Percentiles rank a stretch among this genome's conserved stretches.
These are phyloP conservation scores for Silurus meridionalis DNA, from an alignment of 2,113 vertebrate species.

Conservation along the genomic window DNA sequence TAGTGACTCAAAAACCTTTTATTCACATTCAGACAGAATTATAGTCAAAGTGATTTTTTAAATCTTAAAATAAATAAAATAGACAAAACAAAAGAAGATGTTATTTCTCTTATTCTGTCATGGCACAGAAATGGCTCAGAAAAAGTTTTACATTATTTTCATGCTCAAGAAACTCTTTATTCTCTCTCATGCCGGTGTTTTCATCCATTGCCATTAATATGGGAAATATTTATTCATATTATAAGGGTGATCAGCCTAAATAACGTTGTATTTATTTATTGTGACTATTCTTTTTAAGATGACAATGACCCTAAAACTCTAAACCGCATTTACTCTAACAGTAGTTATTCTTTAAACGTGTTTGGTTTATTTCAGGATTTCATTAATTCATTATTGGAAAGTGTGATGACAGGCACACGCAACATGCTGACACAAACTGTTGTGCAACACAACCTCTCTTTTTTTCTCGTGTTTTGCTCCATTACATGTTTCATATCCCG, in stretches of 20 bases:
- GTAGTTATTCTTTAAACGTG: background rate
- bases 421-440: constrained; percentile 68
- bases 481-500: constrained; percentile 74
- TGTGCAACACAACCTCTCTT: constrained; percentile 58
- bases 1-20: background rate
- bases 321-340: background rate
- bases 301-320: background rate
- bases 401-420: constrained; percentile 28
- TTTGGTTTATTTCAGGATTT: background rate
- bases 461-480: constrained; percentile 68
- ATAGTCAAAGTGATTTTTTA: background rate
- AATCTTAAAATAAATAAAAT: background rate
- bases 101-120: background rate
- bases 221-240: background rate
- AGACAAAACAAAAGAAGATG: background rate
- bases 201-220: background rate
- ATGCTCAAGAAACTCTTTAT: background rate
- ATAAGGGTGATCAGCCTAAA: background rate
- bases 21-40: background rate
- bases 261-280: background rate
- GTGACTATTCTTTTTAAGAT: background rate
- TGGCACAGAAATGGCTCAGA: background rate
- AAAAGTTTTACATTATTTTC: background rate
- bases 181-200: background rate
- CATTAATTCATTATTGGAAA: constrained; percentile 9